Conservation (phyloP, 1,140 invertebrate genomes). For the Cephus cinctus region DNA sequence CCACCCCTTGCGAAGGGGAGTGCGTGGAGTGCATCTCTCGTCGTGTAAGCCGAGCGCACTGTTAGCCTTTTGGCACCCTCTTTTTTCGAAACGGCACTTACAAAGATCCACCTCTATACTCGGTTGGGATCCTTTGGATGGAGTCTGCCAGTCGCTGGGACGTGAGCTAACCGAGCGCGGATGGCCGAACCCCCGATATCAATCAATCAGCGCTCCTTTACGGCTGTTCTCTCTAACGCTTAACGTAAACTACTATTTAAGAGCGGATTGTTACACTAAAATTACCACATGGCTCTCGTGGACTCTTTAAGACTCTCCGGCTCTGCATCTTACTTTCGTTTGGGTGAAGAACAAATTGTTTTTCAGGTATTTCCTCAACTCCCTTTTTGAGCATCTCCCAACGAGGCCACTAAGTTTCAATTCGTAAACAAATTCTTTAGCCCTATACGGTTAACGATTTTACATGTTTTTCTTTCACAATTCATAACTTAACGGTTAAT, state of each 20-base stretch:
- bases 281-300: conserved; percentile 34
- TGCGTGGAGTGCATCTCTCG: conserved; percentile 33
- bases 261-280: conserved; percentile 36
- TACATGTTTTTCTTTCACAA: no score
- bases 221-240: conserved; percentile 7
- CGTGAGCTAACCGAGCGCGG: conserved; percentile 9
- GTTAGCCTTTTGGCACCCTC: not conserved
- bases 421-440: no score
- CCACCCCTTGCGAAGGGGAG: conserved; percentile 7
- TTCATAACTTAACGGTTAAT: no score
- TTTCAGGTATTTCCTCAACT: not conserved
- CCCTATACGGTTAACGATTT: no score
- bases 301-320: no score
- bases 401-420: not conserved
- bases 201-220: conserved; percentile 39
- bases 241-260: conserved; percentile 20
- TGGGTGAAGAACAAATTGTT: not conserved
- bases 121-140: not conserved
- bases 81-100: not conserved
- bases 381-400: not conserved
- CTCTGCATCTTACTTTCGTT: not conserved
- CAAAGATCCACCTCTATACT: no score
- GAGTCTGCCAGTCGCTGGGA: not conserved
- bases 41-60: conserved; percentile 17
- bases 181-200: conserved; percentile 24